Conservation (phyloP, 2,797 vertebrate species). For the Argentina silus region DNA sequence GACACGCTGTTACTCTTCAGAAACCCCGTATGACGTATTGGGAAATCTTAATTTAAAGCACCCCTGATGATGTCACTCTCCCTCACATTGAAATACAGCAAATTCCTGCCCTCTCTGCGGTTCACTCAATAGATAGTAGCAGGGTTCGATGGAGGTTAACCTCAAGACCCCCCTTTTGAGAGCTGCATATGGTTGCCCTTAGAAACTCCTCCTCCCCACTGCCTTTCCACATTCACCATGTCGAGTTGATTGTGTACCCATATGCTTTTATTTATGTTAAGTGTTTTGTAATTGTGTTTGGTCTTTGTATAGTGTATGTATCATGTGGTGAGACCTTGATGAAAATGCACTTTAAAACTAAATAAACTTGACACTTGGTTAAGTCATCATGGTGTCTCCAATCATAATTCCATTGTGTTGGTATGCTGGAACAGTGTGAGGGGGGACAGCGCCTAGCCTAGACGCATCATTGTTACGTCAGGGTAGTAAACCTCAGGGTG, state of each 20-base stretch:
- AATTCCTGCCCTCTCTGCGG: conserved; percentile 7
- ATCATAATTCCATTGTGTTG: conserved; percentile 34
- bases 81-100: neutral
- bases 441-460: conserved; percentile 7
- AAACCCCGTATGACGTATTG: neutral
- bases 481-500: too few relatives aligned
- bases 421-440: conserved; percentile 39
- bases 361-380: neutral
- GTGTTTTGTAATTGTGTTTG: too few relatives aligned
- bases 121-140: neutral
- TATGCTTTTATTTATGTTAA: too few relatives aligned
- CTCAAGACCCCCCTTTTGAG: too few relatives aligned
- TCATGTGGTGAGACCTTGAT: too few relatives aligned
- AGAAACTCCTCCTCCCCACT: too few relatives aligned
- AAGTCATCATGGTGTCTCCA: conserved; percentile 40
- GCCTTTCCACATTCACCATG: too few relatives aligned
- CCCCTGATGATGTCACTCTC: neutral
- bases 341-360: too few relatives aligned
- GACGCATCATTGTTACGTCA: neutral
- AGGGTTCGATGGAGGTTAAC: too few relatives aligned
- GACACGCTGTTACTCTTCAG: neutral
- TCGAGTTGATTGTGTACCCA: too few relatives aligned
- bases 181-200: too few relatives aligned
- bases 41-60: neutral
- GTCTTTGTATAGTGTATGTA: too few relatives aligned